phyloP scores from a whole-genome alignment of 2,888 invertebrate genomes.

The Thyatira batis region DNA sequence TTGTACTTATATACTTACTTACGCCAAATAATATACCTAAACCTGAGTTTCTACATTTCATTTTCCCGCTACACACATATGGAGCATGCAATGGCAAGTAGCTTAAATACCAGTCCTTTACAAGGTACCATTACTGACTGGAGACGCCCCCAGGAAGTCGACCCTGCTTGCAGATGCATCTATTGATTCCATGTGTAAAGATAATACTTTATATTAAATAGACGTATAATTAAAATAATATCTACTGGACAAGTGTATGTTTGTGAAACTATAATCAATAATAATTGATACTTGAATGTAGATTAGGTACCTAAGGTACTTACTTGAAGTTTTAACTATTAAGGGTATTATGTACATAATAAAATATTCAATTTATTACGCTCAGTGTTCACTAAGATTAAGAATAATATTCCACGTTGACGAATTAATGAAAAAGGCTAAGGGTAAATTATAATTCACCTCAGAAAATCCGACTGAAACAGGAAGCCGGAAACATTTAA shows the following conservation, averaged over 20 bases:
- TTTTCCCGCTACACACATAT: slow-evolving; percentile 2
- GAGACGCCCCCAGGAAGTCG: slow-evolving; percentile 34
- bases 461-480: no score
- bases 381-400: no score
- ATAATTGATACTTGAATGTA: background rate
- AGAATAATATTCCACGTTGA: no score
- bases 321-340: no score
- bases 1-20: background rate
- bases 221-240: background rate
- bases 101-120: slow-evolving; percentile 20
- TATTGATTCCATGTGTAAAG: slow-evolving; percentile 38
- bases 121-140: slow-evolving; percentile 16
- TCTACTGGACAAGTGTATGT: no score
- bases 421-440: no score
- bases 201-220: slow-evolving; percentile 29
- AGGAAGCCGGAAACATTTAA: no score
- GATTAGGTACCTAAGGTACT: no score
- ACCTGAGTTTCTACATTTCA: background rate
- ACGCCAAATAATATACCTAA: background rate
- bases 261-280: background rate
- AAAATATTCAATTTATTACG: no score
- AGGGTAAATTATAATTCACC: no score
- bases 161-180: slow-evolving; percentile 28
- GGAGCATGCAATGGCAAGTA: slow-evolving; percentile 6
- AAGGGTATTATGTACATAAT: no score